Conservation (phyloP, 2,888 invertebrate genomes). For the Electrophaes corylata region DNA sequence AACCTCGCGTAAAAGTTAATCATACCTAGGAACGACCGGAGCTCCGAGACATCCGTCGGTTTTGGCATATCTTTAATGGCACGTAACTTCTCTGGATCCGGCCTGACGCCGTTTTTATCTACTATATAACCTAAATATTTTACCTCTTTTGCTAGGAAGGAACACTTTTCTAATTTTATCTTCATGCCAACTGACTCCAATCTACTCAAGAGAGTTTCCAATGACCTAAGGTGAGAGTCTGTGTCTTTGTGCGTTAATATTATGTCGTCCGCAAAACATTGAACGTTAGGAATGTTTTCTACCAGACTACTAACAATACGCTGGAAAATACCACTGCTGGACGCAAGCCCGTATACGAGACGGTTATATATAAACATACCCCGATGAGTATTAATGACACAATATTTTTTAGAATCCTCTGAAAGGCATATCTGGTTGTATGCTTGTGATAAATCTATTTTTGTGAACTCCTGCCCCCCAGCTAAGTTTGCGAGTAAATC, state of each 20-base stretch:
- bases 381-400: too few species aligned
- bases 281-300: too few species aligned
- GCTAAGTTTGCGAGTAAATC: slow-evolving; percentile 3
- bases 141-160: slow-evolving; percentile 22
- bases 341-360: too few species aligned
- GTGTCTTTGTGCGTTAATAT: not conserved
- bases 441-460: slow-evolving; percentile 26
- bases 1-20: too few species aligned
- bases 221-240: slow-evolving; percentile 4
- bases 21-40: slow-evolving; percentile 1
- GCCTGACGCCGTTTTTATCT: slow-evolving; percentile 8
- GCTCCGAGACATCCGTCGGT: slow-evolving; percentile 18
- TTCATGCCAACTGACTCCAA: slow-evolving; percentile 19
- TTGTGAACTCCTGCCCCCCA: slow-evolving; percentile 32
- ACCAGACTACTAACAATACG: slow-evolving; percentile 11
- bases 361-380: too few species aligned
- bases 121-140: slow-evolving; percentile 6
- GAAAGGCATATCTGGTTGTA: too few species aligned
- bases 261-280: too few species aligned
- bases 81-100: not conserved
- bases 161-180: slow-evolving; percentile 25
- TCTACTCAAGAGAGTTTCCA: slow-evolving; percentile 8
- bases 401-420: too few species aligned
- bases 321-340: slow-evolving; percentile 2
- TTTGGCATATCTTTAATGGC: too few species aligned